A percentile compares a stretch with the other conserved stretches of the same genome.
These are phyloP conservation scores for Platyscapa corneri DNA, from an alignment of 1,140 invertebrate genomes.

Conservation along the genomic window DNA sequence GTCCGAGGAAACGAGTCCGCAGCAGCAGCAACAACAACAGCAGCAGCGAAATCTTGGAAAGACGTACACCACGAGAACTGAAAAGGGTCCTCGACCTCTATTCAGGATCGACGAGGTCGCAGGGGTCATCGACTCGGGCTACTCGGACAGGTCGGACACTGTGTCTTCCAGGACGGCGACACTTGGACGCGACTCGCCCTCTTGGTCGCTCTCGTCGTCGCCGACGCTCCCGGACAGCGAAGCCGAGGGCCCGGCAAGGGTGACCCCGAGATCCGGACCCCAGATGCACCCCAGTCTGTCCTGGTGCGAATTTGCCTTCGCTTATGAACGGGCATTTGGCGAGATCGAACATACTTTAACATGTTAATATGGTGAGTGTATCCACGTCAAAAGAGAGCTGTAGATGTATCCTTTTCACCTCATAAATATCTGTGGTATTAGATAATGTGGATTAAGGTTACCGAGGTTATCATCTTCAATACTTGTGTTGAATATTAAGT, in stretches of 20 bases:
- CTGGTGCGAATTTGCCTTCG: neutral
- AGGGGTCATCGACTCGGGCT: constrained; percentile 55
- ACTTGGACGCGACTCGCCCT: neutral
- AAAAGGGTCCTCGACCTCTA: neutral
- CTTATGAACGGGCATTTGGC: neutral
- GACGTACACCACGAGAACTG: neutral
- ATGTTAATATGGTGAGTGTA: too few relatives aligned
- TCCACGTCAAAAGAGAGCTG: too few relatives aligned
- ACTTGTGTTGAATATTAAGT: too few relatives aligned
- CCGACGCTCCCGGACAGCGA: neutral
- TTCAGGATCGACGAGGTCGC: constrained; percentile 56
- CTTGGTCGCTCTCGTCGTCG: neutral
- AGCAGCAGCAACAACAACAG: neutral
- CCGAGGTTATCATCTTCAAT: too few relatives aligned
- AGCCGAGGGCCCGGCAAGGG: neutral
- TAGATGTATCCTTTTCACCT: too few relatives aligned
- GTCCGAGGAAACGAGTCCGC: neutral
- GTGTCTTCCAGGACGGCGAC: constrained; percentile 22
- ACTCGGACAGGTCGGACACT: constrained; percentile 52
- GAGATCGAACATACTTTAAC: neutral
- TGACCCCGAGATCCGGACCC: neutral
- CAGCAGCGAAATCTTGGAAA: neutral
- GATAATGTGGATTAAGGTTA: too few relatives aligned
- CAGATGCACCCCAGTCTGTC: neutral
- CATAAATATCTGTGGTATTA: too few relatives aligned